Base-by-base conservation (phyloP, 2,888 invertebrate genomes). In the Meandrusa payeni region DNA sequence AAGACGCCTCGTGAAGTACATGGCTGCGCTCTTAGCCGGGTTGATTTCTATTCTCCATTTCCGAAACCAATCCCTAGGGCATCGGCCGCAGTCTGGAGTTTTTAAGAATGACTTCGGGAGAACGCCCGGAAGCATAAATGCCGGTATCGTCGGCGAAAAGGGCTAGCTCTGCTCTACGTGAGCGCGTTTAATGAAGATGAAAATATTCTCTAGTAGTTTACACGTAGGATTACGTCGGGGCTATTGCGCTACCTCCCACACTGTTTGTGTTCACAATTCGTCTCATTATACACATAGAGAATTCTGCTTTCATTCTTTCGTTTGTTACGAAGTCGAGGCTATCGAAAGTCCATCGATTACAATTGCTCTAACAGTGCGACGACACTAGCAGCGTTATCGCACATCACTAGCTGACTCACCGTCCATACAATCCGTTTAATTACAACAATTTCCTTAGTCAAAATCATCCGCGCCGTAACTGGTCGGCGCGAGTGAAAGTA, bases 371-470 rank as follows among this genome's bases (percentile, higher is more conserved):
- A 54, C 54, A 52, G 51, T 56, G 59, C 54, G 69, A 83, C 76
- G 83, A 83, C 80, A 82, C 68, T 55, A 61, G 57, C 58, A 59
- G 53, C 64, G 69, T 79, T 81, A 85, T 85, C 82, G 59, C 47
- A 22, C 65, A 81, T 80, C 76, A 45, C 55, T 52, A 65, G 83
- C 83, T 76, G 81, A 80, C 64, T 85, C 85, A 86, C 69, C 61
- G 63, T 48, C 67, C 65, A 69, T 69, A 81, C 75, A 81, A 83
- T 82, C 67, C 72, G 66, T 65, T 64, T 81, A 78, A 85, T 85
- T 79, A 85, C 78, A 73, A 75, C 75, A 75, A 79, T 83, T 80
- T 79, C 75, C 65, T 55, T 77, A 75, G 69, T 65, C 74, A 72
- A 76, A 77, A 63, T 69, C 74, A 75, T 66, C 68, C 59, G 60